Percentiles rank a stretch among this genome's conserved stretches.
Conservation (phyloP, 2,113 vertebrate species). For the Thomomys bottae region DNA sequence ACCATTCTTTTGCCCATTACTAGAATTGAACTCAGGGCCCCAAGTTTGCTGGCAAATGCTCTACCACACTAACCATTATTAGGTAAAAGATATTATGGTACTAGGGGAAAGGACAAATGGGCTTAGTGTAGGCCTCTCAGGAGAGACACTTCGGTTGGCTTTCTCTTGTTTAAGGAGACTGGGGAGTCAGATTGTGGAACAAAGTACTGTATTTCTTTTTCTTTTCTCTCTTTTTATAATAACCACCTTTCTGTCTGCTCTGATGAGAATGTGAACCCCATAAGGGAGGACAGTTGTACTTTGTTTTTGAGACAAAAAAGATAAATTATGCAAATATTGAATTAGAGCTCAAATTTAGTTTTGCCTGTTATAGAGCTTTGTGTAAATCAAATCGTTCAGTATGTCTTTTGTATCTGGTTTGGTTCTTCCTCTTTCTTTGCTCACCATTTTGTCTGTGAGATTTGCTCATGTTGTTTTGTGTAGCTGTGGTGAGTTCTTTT, state of each 20-base stretch:
- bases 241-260: background rate
- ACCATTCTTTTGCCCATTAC: no score
- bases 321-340: background rate
- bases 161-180: background rate
- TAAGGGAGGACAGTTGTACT: background rate
- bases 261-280: conserved; percentile 16
- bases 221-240: background rate
- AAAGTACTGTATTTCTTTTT: background rate
- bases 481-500: background rate
- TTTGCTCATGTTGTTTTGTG: background rate
- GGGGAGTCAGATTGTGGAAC: background rate
- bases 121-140: background rate
- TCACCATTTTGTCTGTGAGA: conserved; percentile 36
- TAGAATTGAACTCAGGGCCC: no score
- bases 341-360: conserved; percentile 12
- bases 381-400: background rate
- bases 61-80: background rate
- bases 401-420: background rate
- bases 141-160: background rate
- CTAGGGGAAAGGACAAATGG: background rate
- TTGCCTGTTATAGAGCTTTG: conserved; percentile 12
- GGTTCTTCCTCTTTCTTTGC: background rate
- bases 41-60: no score
- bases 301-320: conserved; percentile 24
- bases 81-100: background rate